phyloP scores from a whole-genome alignment of 2,888 invertebrate genomes.

The Gerosis bhagava region DNA sequence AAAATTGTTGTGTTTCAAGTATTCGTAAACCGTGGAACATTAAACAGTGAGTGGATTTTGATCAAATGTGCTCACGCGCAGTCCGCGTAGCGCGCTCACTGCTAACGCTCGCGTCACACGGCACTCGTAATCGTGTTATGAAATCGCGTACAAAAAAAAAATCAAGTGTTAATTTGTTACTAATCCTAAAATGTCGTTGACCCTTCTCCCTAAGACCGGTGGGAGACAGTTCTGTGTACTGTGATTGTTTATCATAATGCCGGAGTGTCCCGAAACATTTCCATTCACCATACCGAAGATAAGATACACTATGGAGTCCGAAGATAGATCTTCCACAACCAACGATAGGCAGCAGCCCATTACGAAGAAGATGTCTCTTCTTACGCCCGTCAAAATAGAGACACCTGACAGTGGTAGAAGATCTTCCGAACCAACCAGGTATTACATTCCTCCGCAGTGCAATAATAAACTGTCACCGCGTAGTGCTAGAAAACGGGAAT shows the following conservation, averaged over 20 bases:
- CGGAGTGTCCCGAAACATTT: slow-evolving; percentile 74
- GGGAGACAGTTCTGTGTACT: slow-evolving; percentile 46
- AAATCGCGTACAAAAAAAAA: slow-evolving; percentile 28
- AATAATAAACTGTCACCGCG: slow-evolving; percentile 71
- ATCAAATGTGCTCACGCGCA: slow-evolving; percentile 37
- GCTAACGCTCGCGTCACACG: slow-evolving; percentile 46
- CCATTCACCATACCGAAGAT: slow-evolving; percentile 73
- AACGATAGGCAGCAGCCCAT: slow-evolving; percentile 53
- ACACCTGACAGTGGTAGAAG: slow-evolving; percentile 67
- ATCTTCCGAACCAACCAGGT: slow-evolving; percentile 65
- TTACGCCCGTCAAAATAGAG: slow-evolving; percentile 73
- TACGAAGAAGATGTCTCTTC: slow-evolving; percentile 69
- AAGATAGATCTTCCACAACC: slow-evolving; percentile 46
- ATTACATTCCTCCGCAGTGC: slow-evolving; percentile 75
- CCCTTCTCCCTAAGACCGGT: slow-evolving; percentile 40
- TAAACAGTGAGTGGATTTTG: neutral
- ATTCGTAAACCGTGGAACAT: slow-evolving; percentile 1
- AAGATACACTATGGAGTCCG: slow-evolving; percentile 75
- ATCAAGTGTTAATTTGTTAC: slow-evolving; percentile 32
- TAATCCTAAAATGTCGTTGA: slow-evolving; percentile 52
- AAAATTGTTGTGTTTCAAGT: slow-evolving; percentile 15
- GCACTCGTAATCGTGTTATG: slow-evolving; percentile 26
- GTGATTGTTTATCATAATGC: slow-evolving; percentile 64
- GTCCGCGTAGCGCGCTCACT: slow-evolving; percentile 44
- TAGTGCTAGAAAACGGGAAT: slow-evolving; percentile 68